Evolutionary conservation across 2,113 vertebrate genomes (phyloP).

Genomic region (Alligator mississippiensis): DNA sequence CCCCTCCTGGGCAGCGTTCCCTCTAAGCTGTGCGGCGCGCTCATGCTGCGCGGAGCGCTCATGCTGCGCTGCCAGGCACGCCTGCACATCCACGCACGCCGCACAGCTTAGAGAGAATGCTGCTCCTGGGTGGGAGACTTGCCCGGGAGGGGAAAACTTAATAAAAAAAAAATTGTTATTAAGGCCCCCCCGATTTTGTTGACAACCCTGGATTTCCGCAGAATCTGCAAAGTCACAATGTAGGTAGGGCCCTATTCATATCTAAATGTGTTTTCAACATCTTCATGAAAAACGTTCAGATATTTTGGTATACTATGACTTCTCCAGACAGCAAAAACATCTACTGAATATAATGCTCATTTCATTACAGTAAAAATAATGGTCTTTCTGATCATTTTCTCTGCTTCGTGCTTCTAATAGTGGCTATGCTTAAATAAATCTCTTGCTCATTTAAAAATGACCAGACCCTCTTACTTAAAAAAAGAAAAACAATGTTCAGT

Average conservation of each 20-base stretch:
- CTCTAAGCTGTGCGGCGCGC: too few species aligned
- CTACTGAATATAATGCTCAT: not conserved
- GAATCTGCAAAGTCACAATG: too few species aligned
- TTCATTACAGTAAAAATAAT: not conserved
- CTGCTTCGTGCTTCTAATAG: not conserved
- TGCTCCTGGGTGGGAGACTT: too few species aligned
- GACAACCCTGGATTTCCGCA: too few species aligned
- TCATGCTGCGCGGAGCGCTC: too few species aligned
- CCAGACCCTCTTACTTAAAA: not conserved
- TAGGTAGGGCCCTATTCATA: not conserved
- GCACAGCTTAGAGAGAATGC: too few species aligned
- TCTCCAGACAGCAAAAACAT: not conserved
- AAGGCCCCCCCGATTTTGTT: too few species aligned
- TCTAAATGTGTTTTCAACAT: not conserved
- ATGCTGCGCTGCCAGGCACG: too few species aligned
- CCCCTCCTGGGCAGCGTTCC: too few species aligned
- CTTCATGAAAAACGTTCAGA: conserved; percentile 2
- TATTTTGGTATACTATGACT: not conserved
- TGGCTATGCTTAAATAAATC: not conserved
- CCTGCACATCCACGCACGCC: too few species aligned
- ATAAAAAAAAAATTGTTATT: too few species aligned
- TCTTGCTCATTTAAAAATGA: conserved; percentile 2
- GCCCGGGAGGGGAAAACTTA: too few species aligned
- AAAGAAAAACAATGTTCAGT: not conserved
- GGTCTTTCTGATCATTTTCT: not conserved